Conservation (phyloP, 2,888 invertebrate genomes). For the Ectropis crepuscularia region DNA sequence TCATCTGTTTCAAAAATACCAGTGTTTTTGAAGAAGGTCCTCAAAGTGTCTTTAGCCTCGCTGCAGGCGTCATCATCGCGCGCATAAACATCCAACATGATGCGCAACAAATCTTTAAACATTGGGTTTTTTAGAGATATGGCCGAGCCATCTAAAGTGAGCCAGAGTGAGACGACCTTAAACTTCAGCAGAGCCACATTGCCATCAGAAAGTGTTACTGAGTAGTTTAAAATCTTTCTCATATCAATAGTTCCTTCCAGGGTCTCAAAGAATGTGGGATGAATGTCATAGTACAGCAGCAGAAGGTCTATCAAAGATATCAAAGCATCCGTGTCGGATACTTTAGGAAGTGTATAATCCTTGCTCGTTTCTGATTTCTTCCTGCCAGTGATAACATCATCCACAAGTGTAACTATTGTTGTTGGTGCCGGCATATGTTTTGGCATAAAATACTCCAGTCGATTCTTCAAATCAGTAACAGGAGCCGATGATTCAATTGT, state of each 20-base stretch:
- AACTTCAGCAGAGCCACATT: constrained; percentile 70
- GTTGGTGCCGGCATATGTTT: constrained; percentile 74
- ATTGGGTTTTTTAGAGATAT: constrained; percentile 80
- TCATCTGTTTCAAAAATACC: constrained; percentile 87
- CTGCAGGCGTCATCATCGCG: constrained; percentile 69
- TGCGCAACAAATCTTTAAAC: constrained; percentile 82
- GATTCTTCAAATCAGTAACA: constrained; percentile 65
- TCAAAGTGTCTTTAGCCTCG: constrained; percentile 83
- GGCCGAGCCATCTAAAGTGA: constrained; percentile 76
- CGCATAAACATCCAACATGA: constrained; percentile 84
- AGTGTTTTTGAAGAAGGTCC: constrained; percentile 85
- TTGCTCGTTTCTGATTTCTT: constrained; percentile 27
- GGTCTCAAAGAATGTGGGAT: constrained; percentile 75
- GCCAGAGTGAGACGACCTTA: constrained; percentile 76
- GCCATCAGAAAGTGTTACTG: constrained; percentile 58
- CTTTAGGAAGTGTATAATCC: constrained; percentile 63
- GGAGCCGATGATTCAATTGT: constrained; percentile 56
- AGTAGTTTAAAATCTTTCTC: constrained; percentile 70
- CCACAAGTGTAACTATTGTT: constrained; percentile 63
- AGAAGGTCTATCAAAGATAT: constrained; percentile 70
- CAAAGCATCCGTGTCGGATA: constrained; percentile 63
- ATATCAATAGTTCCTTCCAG: constrained; percentile 76
- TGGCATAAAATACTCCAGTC: constrained; percentile 74
- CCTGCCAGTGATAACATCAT: constrained; percentile 57
- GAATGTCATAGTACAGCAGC: constrained; percentile 71